These are phyloP conservation scores for Cephalopholis sonnerati DNA, from an alignment of 2,113 vertebrate species.

Conservation along the genomic window DNA sequence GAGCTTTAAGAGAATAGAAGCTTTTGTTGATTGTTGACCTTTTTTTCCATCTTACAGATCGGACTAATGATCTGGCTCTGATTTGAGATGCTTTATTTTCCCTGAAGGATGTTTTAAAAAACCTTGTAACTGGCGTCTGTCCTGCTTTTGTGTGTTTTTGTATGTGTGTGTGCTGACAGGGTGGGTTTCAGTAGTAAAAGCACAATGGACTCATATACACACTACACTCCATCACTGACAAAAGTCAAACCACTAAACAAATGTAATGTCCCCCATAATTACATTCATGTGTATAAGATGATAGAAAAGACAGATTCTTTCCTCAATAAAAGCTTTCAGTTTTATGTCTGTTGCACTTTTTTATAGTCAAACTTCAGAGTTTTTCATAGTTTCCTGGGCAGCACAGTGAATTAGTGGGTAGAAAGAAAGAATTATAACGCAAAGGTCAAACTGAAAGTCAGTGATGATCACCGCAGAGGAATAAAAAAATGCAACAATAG, in stretches of 20 bases:
- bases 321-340: constrained; percentile 37
- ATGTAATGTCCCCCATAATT: constrained; percentile 65
- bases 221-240: constrained; percentile 63
- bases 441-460: not conserved
- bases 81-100: constrained; percentile 65
- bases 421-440: not conserved
- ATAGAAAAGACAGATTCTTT: constrained; percentile 55
- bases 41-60: constrained; percentile 17
- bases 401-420: not conserved
- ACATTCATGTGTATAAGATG: constrained; percentile 53
- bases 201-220: constrained; percentile 53
- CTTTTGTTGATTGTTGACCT: constrained; percentile 65
- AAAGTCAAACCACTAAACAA: constrained; percentile 62
- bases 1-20: constrained; percentile 42
- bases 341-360: constrained; percentile 31
- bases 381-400: constrained; percentile 30
- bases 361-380: constrained; percentile 27
- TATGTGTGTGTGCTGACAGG: constrained; percentile 18
- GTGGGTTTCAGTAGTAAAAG: constrained; percentile 62
- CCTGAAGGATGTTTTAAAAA: constrained; percentile 59
- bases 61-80: constrained; percentile 56
- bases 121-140: constrained; percentile 38
- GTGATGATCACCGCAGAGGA: not conserved
- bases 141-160: constrained; percentile 34
- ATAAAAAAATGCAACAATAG: not conserved